Conservation (phyloP, 2,888 invertebrate genomes). For the Cantharis flavilabris region DNA sequence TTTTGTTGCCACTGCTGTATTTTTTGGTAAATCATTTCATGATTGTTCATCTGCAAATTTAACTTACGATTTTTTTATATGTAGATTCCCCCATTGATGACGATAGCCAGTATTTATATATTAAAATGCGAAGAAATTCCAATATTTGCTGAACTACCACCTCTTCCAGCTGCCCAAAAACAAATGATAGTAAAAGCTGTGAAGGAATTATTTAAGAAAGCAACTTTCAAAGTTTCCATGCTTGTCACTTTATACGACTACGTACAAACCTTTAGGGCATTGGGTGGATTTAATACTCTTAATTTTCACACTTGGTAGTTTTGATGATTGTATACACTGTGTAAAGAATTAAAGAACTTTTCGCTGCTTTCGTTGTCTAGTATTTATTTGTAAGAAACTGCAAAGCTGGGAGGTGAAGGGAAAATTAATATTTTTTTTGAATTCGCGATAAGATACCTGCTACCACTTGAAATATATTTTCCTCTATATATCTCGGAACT, state of each 20-base stretch:
- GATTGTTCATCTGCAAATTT: neutral
- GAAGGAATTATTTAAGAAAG: conserved; percentile 14
- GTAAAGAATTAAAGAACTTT: neutral
- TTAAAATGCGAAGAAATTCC: conserved; percentile 5
- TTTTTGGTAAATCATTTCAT: conserved; percentile 4
- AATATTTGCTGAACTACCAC: neutral
- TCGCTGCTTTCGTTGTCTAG: neutral
- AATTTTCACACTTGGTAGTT: neutral
- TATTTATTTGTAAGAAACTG: too few species aligned
- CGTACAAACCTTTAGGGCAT: conserved; percentile 15
- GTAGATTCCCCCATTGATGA: conserved; percentile 7
- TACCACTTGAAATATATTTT: neutral
- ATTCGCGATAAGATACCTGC: too few species aligned
- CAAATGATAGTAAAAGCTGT: neutral
- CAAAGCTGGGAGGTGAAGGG: too few species aligned
- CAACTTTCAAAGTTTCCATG: conserved; percentile 10
- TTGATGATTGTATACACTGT: neutral
- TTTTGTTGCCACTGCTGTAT: conserved; percentile 13
- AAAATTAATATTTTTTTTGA: too few species aligned
- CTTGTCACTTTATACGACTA: conserved; percentile 14
- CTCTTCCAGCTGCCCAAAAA: neutral
- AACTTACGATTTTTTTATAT: neutral
- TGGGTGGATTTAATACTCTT: conserved; percentile 7
- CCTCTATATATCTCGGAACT: neutral
- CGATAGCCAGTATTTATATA: neutral